Evolutionary conservation across 2,888 invertebrate species (phyloP).

Genomic region (Eurois occulta): DNA sequence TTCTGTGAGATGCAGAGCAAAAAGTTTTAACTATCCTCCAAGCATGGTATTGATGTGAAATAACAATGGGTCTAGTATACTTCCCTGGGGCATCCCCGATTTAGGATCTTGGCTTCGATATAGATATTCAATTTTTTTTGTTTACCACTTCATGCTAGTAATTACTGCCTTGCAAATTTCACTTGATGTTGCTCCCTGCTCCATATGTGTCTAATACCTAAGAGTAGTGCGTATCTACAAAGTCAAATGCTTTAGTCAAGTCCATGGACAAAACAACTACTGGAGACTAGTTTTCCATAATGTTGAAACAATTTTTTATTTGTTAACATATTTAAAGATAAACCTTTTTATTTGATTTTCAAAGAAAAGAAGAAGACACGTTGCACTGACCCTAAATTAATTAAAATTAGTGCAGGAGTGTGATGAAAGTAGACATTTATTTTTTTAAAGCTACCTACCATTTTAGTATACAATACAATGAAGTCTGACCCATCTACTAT

Average conservation of each 20-base stretch:
- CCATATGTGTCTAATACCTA: neutral
- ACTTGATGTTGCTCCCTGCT: neutral
- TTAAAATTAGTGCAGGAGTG: neutral
- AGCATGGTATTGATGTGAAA: neutral
- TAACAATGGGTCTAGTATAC: conserved; percentile 6
- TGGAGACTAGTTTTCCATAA: neutral
- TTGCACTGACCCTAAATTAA: neutral
- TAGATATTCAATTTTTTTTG: neutral
- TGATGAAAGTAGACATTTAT: neutral
- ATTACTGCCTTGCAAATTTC: neutral
- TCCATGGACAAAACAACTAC: neutral
- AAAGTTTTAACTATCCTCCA: neutral
- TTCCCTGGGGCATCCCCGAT: conserved; percentile 6
- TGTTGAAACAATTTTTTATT: neutral
- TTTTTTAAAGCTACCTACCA: neutral
- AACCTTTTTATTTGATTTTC: neutral
- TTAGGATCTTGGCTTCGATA: neutral
- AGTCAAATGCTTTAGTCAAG: conserved; percentile 7
- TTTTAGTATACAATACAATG: neutral
- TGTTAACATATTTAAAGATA: neutral
- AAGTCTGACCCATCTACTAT: neutral
- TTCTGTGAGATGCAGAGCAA: neutral
- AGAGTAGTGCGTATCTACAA: neutral
- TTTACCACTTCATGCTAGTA: neutral
- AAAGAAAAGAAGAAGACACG: neutral